These are phyloP conservation scores for Scortum barcoo DNA, from an alignment of 2,113 vertebrate genomes.

Conservation along the genomic window DNA sequence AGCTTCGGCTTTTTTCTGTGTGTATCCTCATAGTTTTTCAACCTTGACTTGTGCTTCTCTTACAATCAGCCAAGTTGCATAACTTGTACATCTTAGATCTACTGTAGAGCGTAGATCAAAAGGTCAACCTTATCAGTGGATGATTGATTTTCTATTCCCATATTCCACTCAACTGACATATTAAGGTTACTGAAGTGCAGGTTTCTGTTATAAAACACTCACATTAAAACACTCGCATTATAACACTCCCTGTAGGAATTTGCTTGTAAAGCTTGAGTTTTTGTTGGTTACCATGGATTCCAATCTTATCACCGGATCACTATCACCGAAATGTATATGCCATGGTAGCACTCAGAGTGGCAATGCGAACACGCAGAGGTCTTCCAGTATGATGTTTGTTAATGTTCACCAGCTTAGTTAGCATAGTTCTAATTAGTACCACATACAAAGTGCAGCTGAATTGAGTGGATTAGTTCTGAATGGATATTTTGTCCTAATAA, in stretches of 20 bases:
- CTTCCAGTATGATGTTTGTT: background rate
- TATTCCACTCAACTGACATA: background rate
- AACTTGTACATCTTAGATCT: too few relatives aligned
- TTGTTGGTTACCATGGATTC: background rate
- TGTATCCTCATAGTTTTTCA: too few relatives aligned
- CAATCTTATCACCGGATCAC: background rate
- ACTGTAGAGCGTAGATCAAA: background rate
- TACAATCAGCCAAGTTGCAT: background rate
- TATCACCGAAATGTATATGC: background rate
- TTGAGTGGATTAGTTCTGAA: too few relatives aligned
- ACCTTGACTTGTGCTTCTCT: background rate
- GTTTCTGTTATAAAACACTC: background rate
- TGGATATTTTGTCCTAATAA: too few relatives aligned
- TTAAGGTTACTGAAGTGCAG: too few relatives aligned
- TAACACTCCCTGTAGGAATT: background rate
- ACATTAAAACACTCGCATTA: too few relatives aligned
- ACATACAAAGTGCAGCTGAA: too few relatives aligned
- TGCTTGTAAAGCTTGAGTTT: background rate
- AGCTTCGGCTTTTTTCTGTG: too few relatives aligned
- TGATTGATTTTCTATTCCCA: background rate
- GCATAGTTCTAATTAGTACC: background rate
- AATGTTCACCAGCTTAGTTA: background rate
- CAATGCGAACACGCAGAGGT: background rate
- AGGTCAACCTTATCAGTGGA: background rate
- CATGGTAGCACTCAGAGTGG: too few relatives aligned